These are phyloP conservation scores for Cryptomyrus ogoouensis DNA, from an alignment of 2,113 vertebrate genomes.

Conservation along the genomic window DNA sequence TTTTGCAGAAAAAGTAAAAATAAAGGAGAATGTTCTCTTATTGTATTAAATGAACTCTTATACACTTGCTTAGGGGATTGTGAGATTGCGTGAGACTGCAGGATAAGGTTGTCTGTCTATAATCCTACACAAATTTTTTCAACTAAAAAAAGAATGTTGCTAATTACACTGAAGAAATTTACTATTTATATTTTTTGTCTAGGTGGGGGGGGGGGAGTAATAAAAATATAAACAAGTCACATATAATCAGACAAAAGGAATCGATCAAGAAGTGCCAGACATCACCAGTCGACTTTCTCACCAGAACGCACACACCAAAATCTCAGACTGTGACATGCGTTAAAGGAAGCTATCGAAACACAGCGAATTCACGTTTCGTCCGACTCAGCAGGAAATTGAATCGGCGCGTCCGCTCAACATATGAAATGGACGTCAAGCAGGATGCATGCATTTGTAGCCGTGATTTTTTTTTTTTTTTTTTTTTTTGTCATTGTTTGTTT, in stretches of 20 bases:
- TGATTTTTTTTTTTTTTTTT: neutral
- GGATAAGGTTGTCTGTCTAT: neutral
- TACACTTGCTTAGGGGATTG: neutral
- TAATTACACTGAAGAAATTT: neutral
- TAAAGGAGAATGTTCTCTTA: conserved; percentile 84
- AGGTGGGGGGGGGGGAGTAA: neutral
- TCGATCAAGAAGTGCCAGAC: neutral
- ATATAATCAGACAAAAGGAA: neutral
- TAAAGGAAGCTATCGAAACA: neutral
- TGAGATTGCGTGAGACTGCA: neutral
- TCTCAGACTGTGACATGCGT: neutral
- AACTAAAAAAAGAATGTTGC: neutral
- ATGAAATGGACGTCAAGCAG: neutral
- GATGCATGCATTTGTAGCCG: neutral
- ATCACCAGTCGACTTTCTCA: neutral
- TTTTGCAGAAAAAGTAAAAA: conserved; percentile 79
- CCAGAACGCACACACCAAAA: neutral
- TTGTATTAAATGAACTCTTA: conserved; percentile 49
- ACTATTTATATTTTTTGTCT: neutral
- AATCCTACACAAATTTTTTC: neutral
- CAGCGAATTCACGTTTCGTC: neutral
- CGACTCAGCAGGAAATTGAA: neutral
- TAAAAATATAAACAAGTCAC: neutral
- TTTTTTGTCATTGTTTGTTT: neutral
- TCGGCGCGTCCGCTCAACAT: neutral